These are phyloP conservation scores for Caenorhabditis sulstoni DNA, from an alignment of 2,888 invertebrate genomes.

Conservation along the genomic window DNA sequence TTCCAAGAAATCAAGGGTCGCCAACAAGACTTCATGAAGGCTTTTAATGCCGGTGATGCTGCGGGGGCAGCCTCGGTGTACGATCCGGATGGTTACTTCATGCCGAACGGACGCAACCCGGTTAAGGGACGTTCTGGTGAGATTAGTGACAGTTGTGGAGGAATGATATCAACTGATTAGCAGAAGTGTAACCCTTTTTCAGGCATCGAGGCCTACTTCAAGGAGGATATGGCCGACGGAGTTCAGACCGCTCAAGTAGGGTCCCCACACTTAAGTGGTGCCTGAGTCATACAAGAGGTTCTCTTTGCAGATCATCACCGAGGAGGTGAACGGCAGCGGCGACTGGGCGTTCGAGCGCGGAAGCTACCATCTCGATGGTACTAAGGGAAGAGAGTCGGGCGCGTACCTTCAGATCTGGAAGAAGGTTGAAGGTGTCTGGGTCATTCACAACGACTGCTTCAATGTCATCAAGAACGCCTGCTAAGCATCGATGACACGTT, in stretches of 20 bases:
- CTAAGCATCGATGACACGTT: slow-evolving; percentile 9
- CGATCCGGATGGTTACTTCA: slow-evolving; percentile 80
- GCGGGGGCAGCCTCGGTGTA: slow-evolving; percentile 73
- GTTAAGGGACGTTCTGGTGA: slow-evolving; percentile 78
- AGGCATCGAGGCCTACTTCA: slow-evolving; percentile 80
- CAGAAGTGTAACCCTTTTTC: slow-evolving; percentile 12
- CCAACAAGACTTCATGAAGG: slow-evolving; percentile 80
- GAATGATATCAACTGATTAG: not conserved
- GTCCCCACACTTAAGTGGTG: not conserved
- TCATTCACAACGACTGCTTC: slow-evolving; percentile 81
- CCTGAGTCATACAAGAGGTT: not conserved
- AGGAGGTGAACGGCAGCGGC: slow-evolving; percentile 80
- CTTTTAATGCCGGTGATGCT: slow-evolving; percentile 80
- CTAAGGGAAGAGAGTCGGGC: slow-evolving; percentile 79
- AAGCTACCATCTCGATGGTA: slow-evolving; percentile 79
- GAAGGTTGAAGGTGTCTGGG: slow-evolving; percentile 79
- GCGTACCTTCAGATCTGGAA: slow-evolving; percentile 79
- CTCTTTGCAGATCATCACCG: slow-evolving; percentile 77
- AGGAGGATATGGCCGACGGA: slow-evolving; percentile 80
- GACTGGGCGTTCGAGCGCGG: slow-evolving; percentile 81
- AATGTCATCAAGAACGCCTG: slow-evolving; percentile 80
- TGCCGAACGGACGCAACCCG: slow-evolving; percentile 79
- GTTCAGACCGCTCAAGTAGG: slow-evolving; percentile 76
- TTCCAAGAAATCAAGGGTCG: slow-evolving; percentile 80
- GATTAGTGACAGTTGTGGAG: too few relatives aligned